A percentile compares a stretch with the other conserved stretches of the same genome.
Evolutionary conservation across 2,888 invertebrate genomes (phyloP).

Genomic region (Seira ritae): DNA sequence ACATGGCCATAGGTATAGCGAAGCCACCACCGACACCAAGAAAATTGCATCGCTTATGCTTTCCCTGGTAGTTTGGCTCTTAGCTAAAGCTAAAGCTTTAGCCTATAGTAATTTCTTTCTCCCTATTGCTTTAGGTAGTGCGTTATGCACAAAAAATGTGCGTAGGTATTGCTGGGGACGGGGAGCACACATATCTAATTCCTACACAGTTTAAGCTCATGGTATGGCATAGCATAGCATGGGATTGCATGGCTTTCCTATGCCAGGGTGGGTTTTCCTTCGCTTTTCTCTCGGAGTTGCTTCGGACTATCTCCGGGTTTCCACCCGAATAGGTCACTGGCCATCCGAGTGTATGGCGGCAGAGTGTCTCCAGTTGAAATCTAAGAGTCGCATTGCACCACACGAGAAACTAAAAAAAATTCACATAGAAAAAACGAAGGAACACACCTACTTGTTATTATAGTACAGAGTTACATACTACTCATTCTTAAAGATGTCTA

Average conservation of each 20-base stretch:
- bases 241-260: not conserved
- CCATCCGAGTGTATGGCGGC: conserved; percentile 64
- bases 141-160: conserved; percentile 3
- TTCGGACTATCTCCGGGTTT: conserved; percentile 25
- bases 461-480: conserved; percentile 17
- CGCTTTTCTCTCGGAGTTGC: conserved; percentile 27
- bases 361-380: conserved; percentile 63
- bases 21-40: not conserved
- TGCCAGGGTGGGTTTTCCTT: conserved; percentile 9
- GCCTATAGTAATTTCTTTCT: not conserved
- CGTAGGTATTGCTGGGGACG: not conserved
- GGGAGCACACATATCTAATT: too few relatives aligned
- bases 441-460: conserved; percentile 66
- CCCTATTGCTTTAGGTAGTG: not conserved
- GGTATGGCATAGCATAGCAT: not conserved
- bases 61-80: not conserved
- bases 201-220: not conserved
- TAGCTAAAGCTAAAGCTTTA: not conserved
- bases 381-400: conserved; percentile 67
- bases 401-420: conserved; percentile 39
- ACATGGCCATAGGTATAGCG: not conserved
- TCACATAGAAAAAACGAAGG: conserved; percentile 21
- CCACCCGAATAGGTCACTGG: conserved; percentile 56
- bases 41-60: conserved; percentile 6
- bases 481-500: conserved; percentile 1